Percentiles rank a stretch among this genome's conserved stretches.
Evolutionary conservation across 2,888 invertebrate species (phyloP).

Genomic region (Tachina lurida): DNA sequence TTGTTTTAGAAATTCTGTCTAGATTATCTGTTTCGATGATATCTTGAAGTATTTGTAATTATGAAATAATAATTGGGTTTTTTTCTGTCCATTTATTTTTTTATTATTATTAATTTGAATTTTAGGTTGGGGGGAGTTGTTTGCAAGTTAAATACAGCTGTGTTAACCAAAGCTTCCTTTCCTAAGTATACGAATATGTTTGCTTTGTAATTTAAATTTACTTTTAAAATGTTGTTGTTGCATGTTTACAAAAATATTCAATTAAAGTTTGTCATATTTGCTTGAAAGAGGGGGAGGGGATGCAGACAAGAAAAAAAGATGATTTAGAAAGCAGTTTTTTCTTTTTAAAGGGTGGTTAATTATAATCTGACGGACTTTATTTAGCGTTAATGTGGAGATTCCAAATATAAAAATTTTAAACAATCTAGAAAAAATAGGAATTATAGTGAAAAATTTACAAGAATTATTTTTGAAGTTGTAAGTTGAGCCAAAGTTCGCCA

Average conservation of each 20-base stretch:
- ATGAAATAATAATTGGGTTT: conserved; percentile 10
- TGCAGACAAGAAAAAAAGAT: not conserved
- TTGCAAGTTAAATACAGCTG: conserved; percentile 60
- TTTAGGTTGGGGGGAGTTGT: not conserved
- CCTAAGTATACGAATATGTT: conserved; percentile 28
- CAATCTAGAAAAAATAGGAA: not conserved
- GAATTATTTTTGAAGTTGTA: too few species aligned
- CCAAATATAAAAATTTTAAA: not conserved
- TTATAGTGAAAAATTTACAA: not conserved
- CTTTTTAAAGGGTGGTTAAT: conserved; percentile 38
- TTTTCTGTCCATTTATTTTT: not conserved
- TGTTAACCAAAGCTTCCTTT: not conserved
- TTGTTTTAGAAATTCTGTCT: not conserved
- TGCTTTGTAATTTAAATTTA: conserved; percentile 38
- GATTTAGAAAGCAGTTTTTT: conserved; percentile 37
- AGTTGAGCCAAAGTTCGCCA: too few species aligned
- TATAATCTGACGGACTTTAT: conserved; percentile 36
- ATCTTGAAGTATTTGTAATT: conserved; percentile 1
- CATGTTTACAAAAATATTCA: conserved; percentile 68
- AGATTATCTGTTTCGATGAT: conserved; percentile 10
- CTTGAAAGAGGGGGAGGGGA: not conserved
- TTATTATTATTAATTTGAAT: too few species aligned
- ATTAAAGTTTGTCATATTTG: conserved; percentile 54
- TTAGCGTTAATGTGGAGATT: not conserved
- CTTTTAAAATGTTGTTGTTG: conserved; percentile 10